A percentile compares a stretch with the other conserved stretches of the same genome.
phyloP scores from a whole-genome alignment of 2,113 vertebrate species.

The Sinosuthora webbiana region DNA sequence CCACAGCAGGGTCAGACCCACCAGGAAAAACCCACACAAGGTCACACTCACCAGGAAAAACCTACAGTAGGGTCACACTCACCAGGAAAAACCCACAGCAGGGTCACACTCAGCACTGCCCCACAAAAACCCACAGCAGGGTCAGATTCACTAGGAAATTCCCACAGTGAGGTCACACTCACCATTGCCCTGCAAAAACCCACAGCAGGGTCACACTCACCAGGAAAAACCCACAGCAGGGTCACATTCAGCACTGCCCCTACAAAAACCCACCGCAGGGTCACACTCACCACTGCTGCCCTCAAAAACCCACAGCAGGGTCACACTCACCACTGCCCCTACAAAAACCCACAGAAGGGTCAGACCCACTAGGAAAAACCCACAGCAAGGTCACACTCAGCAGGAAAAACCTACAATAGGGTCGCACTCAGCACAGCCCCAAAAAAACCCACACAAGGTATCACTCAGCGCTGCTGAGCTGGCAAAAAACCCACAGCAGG shows the following conservation, averaged over 20 bases:
- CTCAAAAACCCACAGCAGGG: too few species aligned
- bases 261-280: not conserved
- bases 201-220: not conserved
- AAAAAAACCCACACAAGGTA: not conserved
- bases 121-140: too few species aligned
- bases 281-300: too few species aligned
- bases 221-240: accelerated
- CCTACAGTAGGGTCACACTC: not conserved
- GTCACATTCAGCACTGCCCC: not conserved
- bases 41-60: not conserved
- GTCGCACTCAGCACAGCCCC: too few species aligned
- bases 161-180: not conserved
- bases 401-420: not conserved
- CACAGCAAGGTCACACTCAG: not conserved
- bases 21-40: not conserved
- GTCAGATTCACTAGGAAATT: not conserved
- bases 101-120: not conserved
- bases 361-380: not conserved
- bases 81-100: not conserved
- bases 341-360: not conserved
- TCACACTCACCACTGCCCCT: not conserved
- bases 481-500: not conserved
- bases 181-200: not conserved
- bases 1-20: not conserved
- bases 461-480: not conserved